A percentile compares a stretch with the other conserved stretches of the same genome.
phyloP scores from a whole-genome alignment of 1,140 invertebrate genomes.

The Leptopilina clavipes region DNA sequence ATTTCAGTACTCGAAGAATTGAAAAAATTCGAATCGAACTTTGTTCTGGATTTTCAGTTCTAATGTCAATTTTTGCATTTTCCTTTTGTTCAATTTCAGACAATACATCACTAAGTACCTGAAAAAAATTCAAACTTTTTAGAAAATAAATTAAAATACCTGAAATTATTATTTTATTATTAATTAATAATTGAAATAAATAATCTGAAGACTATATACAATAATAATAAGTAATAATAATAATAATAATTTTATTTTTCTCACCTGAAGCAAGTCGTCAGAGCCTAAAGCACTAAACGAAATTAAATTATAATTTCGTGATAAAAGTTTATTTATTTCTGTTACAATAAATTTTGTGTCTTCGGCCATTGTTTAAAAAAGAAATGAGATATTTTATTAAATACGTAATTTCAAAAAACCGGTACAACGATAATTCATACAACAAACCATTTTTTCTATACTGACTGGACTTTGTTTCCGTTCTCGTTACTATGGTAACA shows the following conservation, averaged over 20 bases:
- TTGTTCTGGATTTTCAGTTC: conserved; percentile 79
- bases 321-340: conserved; percentile 84
- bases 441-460: background rate
- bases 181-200: too few relatives aligned
- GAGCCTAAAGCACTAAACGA: conserved; percentile 88
- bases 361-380: conserved; percentile 78
- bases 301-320: conserved; percentile 87
- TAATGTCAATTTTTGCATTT: conserved; percentile 76
- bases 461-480: background rate
- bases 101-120: conserved; percentile 82
- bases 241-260: conserved; percentile 34
- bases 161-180: too few relatives aligned
- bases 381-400: background rate
- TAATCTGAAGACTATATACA: too few relatives aligned
- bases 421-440: background rate
- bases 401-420: background rate
- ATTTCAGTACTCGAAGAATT: conserved; percentile 81
- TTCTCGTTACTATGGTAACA: background rate
- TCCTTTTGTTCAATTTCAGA: conserved; percentile 80
- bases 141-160: too few relatives aligned
- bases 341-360: conserved; percentile 87
- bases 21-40: conserved; percentile 80
- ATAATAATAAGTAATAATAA: background rate
- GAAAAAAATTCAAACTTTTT: conserved; percentile 4
- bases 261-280: conserved; percentile 84